Percentiles rank a stretch among this genome's conserved stretches.
phyloP scores from a whole-genome alignment of 2,888 invertebrate species.

The Tenthredo scrophulariae region DNA sequence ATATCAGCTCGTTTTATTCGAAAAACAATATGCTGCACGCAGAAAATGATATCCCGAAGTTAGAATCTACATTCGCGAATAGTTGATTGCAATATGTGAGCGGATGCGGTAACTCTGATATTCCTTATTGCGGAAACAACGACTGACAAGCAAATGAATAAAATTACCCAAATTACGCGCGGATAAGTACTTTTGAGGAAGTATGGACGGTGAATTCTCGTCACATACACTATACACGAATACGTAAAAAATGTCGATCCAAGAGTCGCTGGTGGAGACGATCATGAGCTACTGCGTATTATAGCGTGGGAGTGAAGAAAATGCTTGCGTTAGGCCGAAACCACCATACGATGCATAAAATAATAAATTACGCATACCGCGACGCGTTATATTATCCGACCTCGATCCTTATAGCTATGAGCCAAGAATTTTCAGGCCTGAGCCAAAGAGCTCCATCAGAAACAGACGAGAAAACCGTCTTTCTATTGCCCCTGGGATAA shows the following conservation, averaged over 20 bases:
- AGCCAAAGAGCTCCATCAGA: constrained; percentile 69
- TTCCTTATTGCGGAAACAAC: not conserved
- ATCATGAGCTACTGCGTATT: not conserved
- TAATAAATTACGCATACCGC: constrained; percentile 66
- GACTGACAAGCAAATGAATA: not conserved
- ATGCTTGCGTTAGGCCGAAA: constrained; percentile 62
- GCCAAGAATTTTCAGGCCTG: constrained; percentile 69
- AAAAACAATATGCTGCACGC: not conserved
- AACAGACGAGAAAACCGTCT: not conserved
- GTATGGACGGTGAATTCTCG: not conserved
- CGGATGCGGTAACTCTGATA: not conserved
- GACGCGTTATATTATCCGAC: constrained; percentile 63
- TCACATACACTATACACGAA: too few relatives aligned
- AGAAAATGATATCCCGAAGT: not conserved
- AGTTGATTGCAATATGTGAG: not conserved
- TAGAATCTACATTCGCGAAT: not conserved
- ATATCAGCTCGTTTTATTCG: too few relatives aligned
- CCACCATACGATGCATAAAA: constrained; percentile 65
- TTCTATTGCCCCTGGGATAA: not conserved
- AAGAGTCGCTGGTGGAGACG: not conserved
- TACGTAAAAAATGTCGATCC: not conserved
- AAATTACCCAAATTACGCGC: not conserved
- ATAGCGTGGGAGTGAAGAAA: constrained; percentile 45
- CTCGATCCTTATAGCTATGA: constrained; percentile 63
- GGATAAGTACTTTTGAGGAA: not conserved